Base-by-base conservation (phyloP, 2,888 invertebrate genomes). In the Tiliacea citrago region DNA sequence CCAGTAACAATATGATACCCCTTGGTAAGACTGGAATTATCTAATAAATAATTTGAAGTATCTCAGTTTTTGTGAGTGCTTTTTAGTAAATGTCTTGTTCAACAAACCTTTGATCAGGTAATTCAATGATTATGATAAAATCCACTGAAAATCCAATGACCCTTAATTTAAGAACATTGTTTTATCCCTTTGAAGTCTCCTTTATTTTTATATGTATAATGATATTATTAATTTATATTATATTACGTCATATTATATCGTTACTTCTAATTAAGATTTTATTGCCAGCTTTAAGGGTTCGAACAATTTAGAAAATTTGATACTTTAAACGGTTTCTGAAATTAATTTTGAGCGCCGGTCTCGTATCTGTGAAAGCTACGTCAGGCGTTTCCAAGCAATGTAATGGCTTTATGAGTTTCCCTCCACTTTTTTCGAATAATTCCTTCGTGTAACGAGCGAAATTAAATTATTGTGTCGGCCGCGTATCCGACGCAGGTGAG, bases 381-480 rank as follows among this genome's bases (percentile, higher is more conserved):
- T 93, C 93, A 91, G 92, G 88, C 89, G 83, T 93, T 94, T 91
- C 84, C 89, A 89, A 91, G 90, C 87, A 84, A 88, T 90, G 92
- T 92, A 93, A 93, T 91, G 91, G 91, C 92, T 93, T 94, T 94
- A 94, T 92, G 93, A 94, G 91, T 91, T 94, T 91, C 88, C 81
- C 90, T 91, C 91, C 83, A 89, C 90, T 93, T 95, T 93, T 93
- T 93, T 92, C 88, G 88, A 93, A 93, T 92, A 91, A 92, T 92
- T 92, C 87, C 89, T 89, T 89, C 90, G 86, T 88, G 88, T 92
- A 92, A 93, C 91, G 91, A 92, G 90, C 81, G 87, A 93, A 93
- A 94, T 94, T 91, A 93, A 94, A 94, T 94, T 93, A 94, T 93
- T 91, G 87, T 90, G 90, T 88, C 91, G 87, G 88, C 87, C 78